phyloP scores from a whole-genome alignment of 2,113 vertebrate genomes.

The Tyto alba region DNA sequence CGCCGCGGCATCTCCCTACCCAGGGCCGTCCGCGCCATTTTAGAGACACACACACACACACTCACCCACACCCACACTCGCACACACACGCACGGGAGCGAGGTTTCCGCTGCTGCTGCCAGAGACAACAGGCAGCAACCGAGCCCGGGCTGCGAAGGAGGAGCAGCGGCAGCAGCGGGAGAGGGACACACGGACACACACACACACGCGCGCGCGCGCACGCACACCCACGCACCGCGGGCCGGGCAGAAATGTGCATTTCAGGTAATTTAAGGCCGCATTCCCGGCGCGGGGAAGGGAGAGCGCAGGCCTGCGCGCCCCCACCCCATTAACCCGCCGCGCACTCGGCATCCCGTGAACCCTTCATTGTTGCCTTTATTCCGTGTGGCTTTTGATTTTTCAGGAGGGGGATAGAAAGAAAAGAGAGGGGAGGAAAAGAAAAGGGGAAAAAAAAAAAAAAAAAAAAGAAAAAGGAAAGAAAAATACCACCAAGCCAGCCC shows the following conservation, averaged over 20 bases:
- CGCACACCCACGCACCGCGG: neutral
- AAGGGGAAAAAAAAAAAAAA: fast-evolving
- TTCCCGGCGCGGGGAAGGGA: neutral
- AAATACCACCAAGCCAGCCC: neutral
- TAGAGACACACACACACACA: neutral
- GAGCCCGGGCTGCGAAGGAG: neutral
- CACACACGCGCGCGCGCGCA: neutral
- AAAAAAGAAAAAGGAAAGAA: neutral
- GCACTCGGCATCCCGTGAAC: neutral
- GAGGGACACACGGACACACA: neutral
- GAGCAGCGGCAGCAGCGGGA: neutral
- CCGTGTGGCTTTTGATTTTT: neutral
- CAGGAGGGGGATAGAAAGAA: neutral
- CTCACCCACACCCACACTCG: neutral
- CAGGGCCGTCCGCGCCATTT: slow-evolving; percentile 57
- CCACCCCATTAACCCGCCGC: neutral
- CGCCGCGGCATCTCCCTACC: slow-evolving; percentile 20
- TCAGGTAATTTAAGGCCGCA: slow-evolving; percentile 38
- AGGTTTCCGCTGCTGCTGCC: slow-evolving; percentile 34
- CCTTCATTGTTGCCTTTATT: slow-evolving; percentile 21
- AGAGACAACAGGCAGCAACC: slow-evolving; percentile 51
- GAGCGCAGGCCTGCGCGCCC: neutral
- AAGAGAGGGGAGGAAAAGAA: fast-evolving
- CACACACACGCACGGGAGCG: neutral
- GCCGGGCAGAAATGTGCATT: slow-evolving; percentile 13